Conservation (phyloP, 1,140 invertebrate species). For the Homarus americanus region DNA sequence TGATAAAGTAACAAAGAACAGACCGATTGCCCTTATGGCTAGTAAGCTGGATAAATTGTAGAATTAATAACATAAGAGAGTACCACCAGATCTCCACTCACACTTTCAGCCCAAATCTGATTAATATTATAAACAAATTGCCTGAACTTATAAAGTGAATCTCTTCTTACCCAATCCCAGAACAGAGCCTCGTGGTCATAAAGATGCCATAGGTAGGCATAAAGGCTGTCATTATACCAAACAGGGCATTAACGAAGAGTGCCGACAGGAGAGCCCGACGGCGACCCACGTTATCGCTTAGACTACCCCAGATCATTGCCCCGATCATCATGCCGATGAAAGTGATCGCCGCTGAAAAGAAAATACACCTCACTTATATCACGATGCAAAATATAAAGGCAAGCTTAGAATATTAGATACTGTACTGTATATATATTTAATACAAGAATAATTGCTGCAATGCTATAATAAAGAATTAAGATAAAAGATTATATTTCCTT, state of each 20-base stretch:
- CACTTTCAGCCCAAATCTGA: too few species aligned
- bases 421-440: too few species aligned
- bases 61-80: too few species aligned
- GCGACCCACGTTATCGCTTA: constrained; percentile 85
- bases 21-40: too few species aligned
- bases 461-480: too few species aligned
- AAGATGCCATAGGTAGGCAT: constrained; percentile 90
- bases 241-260: constrained; percentile 86
- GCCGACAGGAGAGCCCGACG: constrained; percentile 84
- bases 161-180: constrained; percentile 83
- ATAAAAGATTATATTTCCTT: too few species aligned
- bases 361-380: not conserved
- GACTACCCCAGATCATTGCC: constrained; percentile 86
- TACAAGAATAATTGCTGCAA: too few species aligned
- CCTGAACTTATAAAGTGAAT: constrained; percentile 27
- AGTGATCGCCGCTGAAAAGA: constrained; percentile 82
- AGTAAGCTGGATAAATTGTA: too few species aligned
- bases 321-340: constrained; percentile 86
- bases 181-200: constrained; percentile 85
- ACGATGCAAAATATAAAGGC: too few species aligned
- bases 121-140: not conserved
- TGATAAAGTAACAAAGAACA: too few species aligned
- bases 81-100: too few species aligned
- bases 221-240: constrained; percentile 86
- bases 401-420: too few species aligned